Conservation (phyloP, 2,888 invertebrate species). For the Baronia brevicornis region DNA sequence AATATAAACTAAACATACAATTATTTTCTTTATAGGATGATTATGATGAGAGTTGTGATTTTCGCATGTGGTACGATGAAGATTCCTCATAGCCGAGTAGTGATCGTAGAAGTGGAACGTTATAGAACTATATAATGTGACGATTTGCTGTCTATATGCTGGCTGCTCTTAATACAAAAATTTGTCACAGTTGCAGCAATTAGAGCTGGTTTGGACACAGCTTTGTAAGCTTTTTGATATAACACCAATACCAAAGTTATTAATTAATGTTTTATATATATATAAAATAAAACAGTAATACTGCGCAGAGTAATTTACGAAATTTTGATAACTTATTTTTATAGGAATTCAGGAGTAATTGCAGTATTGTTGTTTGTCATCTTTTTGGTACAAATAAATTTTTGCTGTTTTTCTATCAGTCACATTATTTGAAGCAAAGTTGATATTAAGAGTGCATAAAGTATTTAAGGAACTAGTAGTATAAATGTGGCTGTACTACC, state of each 20-base stretch:
- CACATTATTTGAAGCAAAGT: too few relatives aligned
- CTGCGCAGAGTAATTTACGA: conserved; percentile 41
- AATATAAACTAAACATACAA: neutral
- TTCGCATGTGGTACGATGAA: conserved; percentile 67
- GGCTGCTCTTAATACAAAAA: conserved; percentile 15
- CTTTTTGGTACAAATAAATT: conserved; percentile 31
- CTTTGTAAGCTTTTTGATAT: conserved; percentile 37
- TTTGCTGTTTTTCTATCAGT: conserved; percentile 24
- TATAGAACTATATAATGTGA: conserved; percentile 15
- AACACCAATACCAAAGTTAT: conserved; percentile 72
- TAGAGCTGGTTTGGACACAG: conserved; percentile 24
- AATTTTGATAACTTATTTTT: conserved; percentile 29
- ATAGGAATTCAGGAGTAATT: conserved; percentile 36
- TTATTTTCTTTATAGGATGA: conserved; percentile 46
- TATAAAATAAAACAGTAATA: conserved; percentile 33
- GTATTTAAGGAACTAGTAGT: too few relatives aligned
- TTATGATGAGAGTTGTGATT: conserved; percentile 63
- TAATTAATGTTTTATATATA: conserved; percentile 36
- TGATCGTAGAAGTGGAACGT: conserved; percentile 4
- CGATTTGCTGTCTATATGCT: conserved; percentile 19
- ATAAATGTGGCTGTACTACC: conserved; percentile 29
- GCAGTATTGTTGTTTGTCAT: conserved; percentile 41
- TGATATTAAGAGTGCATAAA: too few relatives aligned
- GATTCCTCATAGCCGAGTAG: conserved; percentile 61
- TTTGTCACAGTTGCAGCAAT: conserved; percentile 28